Percentiles rank a stretch among this genome's conserved stretches.
Evolutionary conservation across 2,888 invertebrate species (phyloP).

Genomic region (Arctia plantaginis): DNA sequence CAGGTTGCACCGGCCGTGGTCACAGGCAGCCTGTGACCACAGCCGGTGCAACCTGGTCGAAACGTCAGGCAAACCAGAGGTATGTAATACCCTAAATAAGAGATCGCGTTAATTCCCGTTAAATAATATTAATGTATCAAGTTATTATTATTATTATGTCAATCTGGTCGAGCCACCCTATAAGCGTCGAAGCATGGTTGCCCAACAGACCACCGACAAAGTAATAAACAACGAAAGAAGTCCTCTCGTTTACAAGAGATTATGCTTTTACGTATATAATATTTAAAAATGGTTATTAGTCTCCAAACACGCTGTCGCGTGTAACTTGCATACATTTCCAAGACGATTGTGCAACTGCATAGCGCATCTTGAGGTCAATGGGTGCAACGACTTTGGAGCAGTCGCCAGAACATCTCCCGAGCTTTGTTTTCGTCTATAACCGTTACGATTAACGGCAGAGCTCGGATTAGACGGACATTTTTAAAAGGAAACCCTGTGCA

Average conservation of each 20-base stretch:
- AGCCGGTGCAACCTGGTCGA: too few species aligned
- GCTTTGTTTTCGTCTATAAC: slow-evolving; percentile 64
- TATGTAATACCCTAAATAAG: too few species aligned
- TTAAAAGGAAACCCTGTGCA: slow-evolving; percentile 35
- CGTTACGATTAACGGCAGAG: slow-evolving; percentile 56
- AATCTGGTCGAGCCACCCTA: too few species aligned
- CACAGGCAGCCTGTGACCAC: too few species aligned
- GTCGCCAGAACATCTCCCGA: slow-evolving; percentile 49
- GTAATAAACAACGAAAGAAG: neutral
- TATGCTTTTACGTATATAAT: neutral
- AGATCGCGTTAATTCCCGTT: too few species aligned
- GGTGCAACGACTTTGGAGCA: slow-evolving; percentile 67
- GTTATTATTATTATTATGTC: too few species aligned
- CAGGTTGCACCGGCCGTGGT: too few species aligned
- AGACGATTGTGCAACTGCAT: slow-evolving; percentile 57
- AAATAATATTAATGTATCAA: too few species aligned
- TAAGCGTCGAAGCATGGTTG: too few species aligned
- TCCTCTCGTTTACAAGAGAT: neutral
- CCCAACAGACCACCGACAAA: too few species aligned
- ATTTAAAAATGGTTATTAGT: neutral
- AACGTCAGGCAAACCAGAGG: too few species aligned
- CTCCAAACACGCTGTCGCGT: slow-evolving; percentile 11
- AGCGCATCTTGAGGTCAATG: slow-evolving; percentile 64
- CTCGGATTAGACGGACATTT: slow-evolving; percentile 44
- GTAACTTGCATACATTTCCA: slow-evolving; percentile 22